Evolutionary conservation across 2,113 vertebrate genomes (phyloP), one percentile per base, ranked within the genome.

Genomic region (Ciconia stormi): DNA sequence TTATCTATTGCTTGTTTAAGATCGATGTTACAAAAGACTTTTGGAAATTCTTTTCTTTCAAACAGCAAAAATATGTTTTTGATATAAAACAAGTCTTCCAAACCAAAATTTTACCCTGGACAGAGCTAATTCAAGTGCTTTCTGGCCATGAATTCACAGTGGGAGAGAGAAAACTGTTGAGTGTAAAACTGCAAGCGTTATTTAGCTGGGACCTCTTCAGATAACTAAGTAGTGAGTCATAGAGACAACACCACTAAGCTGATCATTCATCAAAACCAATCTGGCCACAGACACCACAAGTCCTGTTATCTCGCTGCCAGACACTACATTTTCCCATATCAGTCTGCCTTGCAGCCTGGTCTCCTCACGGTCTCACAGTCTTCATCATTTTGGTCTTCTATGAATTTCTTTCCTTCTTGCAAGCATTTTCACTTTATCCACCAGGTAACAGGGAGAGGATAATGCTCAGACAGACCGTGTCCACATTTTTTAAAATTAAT

Each of bases 251-350:
- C 66, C 85, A 82, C 92, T 97, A 93, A 96, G 94, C 95, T 96
- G 90, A 85, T 95, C 96, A 90, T 97, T 98, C 95, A 97, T 97
- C 95, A 98, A 96, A 97, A 95, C 96, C 91, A 96, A 93, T 94
- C 94, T 92, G 90, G 87, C 91, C 78, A 92, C 95, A 95, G 94
- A 90, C 85, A 96, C 94, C 79, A 46, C 42, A 89, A 96, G 93
- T 61, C 71, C 67, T 70, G 82, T 97, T 97, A 97, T 98, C 97
- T 97, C 12, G 2, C 56, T 91, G 89, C 91, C 95, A 97, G 96
- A 98, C 95, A 95, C 82, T 91, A 90, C 95, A 94, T 95, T 97
- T 95, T 81, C 96, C 94, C 94, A 25, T 96, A 98, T 95, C 86
- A 94, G 87, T 86, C 95, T 95, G 91, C 77, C 90, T 93, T 82